Evolutionary conservation across 2,113 vertebrate genomes (phyloP), one percentile per base, ranked within the genome.

Genomic region (Strix uralensis): DNA sequence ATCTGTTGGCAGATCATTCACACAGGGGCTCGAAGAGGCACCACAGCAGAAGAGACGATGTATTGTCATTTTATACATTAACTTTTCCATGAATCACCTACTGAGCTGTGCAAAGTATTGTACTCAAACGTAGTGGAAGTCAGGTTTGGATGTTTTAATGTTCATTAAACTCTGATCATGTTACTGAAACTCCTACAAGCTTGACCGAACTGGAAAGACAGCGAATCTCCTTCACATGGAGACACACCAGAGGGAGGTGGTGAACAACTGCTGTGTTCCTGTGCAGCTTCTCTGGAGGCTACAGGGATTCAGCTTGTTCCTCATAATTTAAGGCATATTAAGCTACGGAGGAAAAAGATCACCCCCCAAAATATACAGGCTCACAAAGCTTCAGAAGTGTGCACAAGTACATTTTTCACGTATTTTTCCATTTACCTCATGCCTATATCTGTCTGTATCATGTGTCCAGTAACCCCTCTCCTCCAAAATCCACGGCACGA

Each of bases 21-120:
- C 19, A 32, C 13, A n/a, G 3, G 2, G 52, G 7, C 29, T 59
- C 1, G 2, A 32, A 81, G 18, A 2, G 6, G 3, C 11, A 13
- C 36, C 1, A 1, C 4, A 17, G 23, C 10, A 67, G 51, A 89
- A 44, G 30, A 86, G 15, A 22, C 27, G 26, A 27, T 15, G 6
- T 40, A 26, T 67, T 55, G 11, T 22, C 22, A 16, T 67, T 84
- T 74, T 46, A 42, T 63, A 20, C 34, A 57, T 61, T 52, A 63
- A 44, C 27, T 79, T 92, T 87, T 63, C n/a, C 26, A 59, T 22
- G 15, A 54, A 49, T 69, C 21, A 44, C 44, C 32, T 40, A 19
- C 29, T 0, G 0, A 90, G 15, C 8, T 69, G 34, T 40, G 10
- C 10, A 85, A 91, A 94, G 21, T 44, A 32, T 17, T 61, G 4